Evolutionary conservation across 2,888 invertebrate genomes (phyloP).

Genomic region (Rotaria macrura): DNA sequence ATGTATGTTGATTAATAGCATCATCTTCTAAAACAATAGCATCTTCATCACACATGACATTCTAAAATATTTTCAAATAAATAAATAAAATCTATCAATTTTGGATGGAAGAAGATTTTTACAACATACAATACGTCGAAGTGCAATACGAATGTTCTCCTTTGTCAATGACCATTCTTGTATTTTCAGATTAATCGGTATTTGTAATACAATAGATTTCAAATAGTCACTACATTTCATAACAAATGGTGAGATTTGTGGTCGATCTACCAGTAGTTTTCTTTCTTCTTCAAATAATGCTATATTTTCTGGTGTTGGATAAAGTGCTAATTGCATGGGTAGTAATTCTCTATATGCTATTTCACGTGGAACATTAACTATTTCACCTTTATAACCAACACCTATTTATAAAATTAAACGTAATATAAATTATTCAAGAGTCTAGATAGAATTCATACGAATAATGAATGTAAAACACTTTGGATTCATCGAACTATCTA

Average conservation of each 20-base stretch:
- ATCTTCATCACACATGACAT: conserved; percentile 30
- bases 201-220: conserved; percentile 15
- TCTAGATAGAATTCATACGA: too few species aligned
- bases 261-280: conserved; percentile 17
- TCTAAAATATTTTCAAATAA: not conserved
- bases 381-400: conserved; percentile 33
- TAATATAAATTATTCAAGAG: not conserved
- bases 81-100: too few species aligned
- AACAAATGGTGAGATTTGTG: conserved; percentile 33
- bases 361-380: conserved; percentile 27
- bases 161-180: conserved; percentile 23
- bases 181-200: conserved; percentile 27
- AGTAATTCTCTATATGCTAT: conserved; percentile 28
- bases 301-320: conserved; percentile 29
- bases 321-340: conserved; percentile 31
- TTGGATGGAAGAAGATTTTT: too few species aligned
- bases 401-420: not conserved
- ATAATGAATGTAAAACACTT: too few species aligned
- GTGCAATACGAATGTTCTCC: conserved; percentile 29
- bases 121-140: conserved; percentile 21
- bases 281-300: conserved; percentile 28
- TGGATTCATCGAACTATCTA: too few species aligned
- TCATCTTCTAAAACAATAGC: not conserved
- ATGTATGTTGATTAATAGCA: conserved; percentile 20
- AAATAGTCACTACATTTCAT: conserved; percentile 28